phyloP scores from a whole-genome alignment of 2,797 vertebrate genomes.

The Channallabes apus region DNA sequence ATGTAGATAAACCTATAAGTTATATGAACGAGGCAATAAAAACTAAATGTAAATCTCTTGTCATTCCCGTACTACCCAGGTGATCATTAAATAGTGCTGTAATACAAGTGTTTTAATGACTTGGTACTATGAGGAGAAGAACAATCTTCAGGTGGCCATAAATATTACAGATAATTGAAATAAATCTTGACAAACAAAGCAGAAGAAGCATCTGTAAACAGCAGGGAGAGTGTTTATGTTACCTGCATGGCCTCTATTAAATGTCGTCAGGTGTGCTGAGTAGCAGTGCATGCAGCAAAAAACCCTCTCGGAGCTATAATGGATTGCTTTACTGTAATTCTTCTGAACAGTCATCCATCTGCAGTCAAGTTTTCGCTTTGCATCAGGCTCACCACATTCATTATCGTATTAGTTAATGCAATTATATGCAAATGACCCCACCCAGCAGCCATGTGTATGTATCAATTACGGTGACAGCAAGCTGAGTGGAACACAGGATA shows the following conservation, averaged over 20 bases:
- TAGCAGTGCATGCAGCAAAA: constrained; percentile 57
- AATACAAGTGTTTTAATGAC: not conserved
- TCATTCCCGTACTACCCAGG: not conserved
- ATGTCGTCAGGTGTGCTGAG: constrained; percentile 62
- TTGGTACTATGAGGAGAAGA: not conserved
- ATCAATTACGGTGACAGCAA: constrained; percentile 74
- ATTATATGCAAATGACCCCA: constrained; percentile 80
- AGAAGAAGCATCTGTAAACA: constrained; percentile 39
- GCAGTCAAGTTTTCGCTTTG: constrained; percentile 70
- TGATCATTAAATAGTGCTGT: not conserved
- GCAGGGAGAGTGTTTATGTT: constrained; percentile 31
- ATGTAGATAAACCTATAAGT: not conserved
- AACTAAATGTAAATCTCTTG: not conserved
- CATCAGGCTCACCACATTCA: constrained; percentile 75
- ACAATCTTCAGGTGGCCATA: constrained; percentile 36
- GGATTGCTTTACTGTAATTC: constrained; percentile 76
- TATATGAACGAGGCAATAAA: not conserved
- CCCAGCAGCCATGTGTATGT: constrained; percentile 70
- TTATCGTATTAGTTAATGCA: constrained; percentile 79
- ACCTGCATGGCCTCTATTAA: constrained; percentile 52
- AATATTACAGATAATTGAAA: constrained; percentile 31
- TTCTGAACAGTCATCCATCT: constrained; percentile 77
- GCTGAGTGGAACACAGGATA: constrained; percentile 66
- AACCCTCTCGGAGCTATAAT: constrained; percentile 61
- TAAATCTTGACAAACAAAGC: constrained; percentile 24